A percentile compares a stretch with the other conserved stretches of the same genome.
phyloP scores from a whole-genome alignment of 2,113 vertebrate genomes.

The Labeo catla region DNA sequence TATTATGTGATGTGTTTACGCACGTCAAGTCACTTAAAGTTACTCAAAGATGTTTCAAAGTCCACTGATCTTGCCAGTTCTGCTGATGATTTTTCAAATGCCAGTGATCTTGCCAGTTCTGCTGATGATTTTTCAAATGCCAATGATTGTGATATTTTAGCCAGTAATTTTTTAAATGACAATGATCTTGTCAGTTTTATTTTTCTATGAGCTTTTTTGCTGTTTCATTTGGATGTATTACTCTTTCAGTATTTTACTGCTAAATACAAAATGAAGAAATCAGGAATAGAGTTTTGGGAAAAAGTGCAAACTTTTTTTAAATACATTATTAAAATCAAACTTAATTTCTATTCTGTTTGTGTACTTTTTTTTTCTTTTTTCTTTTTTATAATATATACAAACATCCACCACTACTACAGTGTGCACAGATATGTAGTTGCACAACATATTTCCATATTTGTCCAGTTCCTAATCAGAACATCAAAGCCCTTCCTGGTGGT shows the following conservation, averaged over 20 bases:
- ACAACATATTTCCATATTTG: neutral
- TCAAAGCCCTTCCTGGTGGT: neutral
- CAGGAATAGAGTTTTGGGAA: neutral
- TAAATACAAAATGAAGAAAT: neutral
- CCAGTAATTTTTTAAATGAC: neutral
- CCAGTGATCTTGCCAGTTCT: neutral
- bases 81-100: neutral
- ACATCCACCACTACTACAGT: neutral
- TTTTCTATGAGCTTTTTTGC: neutral
- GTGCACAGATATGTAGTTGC: neutral
- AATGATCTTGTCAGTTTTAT: neutral
- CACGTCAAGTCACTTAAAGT: constrained; percentile 30
- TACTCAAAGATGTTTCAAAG: constrained; percentile 41
- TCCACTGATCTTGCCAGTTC: too few species aligned
- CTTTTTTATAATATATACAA: neutral
- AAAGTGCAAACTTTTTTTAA: neutral
- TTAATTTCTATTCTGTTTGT: neutral
- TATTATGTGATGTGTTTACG: neutral
- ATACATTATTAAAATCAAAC: neutral
- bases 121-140: constrained; percentile 38
- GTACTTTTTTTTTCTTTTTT: too few species aligned
- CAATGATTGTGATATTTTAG: constrained; percentile 43
- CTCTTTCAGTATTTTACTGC: neutral
- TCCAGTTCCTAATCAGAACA: neutral
- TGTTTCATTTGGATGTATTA: neutral